Percentiles rank a stretch among this genome's conserved stretches.
Evolutionary conservation across 2,113 vertebrate genomes (phyloP).

Genomic region (Alectura lathami): DNA sequence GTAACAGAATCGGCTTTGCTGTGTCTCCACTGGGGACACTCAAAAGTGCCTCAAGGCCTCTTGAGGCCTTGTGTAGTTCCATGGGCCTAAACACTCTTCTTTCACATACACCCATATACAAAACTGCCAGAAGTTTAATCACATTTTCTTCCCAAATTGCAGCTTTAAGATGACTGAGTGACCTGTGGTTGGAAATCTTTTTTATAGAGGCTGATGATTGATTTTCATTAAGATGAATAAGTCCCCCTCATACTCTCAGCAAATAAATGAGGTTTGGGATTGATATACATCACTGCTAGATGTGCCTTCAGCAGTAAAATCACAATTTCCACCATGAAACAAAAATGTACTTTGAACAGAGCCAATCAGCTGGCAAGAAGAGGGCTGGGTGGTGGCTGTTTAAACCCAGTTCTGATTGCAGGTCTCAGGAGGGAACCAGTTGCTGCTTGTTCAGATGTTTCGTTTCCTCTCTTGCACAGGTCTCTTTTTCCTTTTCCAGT

Average conservation of each 20-base stretch:
- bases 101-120: neutral
- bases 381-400: neutral
- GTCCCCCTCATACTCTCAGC: neutral
- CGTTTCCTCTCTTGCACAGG: neutral
- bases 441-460: neutral
- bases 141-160: neutral
- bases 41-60: neutral
- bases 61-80: neutral
- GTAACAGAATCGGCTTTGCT: neutral
- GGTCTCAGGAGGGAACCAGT: neutral
- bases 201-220: neutral
- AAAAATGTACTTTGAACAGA: neutral
- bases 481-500: neutral
- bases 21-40: neutral
- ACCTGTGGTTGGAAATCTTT: neutral
- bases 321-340: neutral
- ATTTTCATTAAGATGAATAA: neutral
- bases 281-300: neutral
- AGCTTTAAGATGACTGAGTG: accelerated
- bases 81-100: neutral
- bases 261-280: neutral
- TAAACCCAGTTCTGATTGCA: neutral
- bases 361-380: neutral
- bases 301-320: neutral
- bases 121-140: neutral